Evolutionary conservation across 2,113 vertebrate genomes (phyloP), one percentile per base, ranked within the genome.

Genomic region (Prolemur simus): DNA sequence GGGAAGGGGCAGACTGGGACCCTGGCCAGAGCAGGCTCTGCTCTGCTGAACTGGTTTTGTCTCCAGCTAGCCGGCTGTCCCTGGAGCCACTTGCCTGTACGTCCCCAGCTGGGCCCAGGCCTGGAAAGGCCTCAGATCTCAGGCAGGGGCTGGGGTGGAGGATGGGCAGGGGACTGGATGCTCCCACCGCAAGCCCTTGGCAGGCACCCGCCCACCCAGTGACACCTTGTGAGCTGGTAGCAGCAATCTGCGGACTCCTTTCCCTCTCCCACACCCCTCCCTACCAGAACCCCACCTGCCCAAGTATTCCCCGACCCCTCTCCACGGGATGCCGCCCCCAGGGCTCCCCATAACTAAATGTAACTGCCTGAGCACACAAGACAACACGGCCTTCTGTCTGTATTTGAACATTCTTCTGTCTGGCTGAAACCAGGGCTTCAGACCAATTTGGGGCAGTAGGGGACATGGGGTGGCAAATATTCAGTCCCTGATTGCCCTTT

Each of bases 41-140:
- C 89, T 87, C 69, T 94, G 95, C 69, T 68, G 34, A 96, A 97
- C 95, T 95, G 94, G 95, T 96, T 97, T 93, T 80, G 83, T 94
- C 83, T 87, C 56, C 77, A 23, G 54, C 37, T 89, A 66, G 32
- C 21, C 23, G 1, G 29, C 49, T 54, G 80, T 91, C 80, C 86
- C 84, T 92, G 27, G 60, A 78, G 76, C 58, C 84, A 88, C 77
- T 64, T 54, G 64, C 29, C 68, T 58, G 25, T 6, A 29, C 2
- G 21, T 58, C 85, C 69, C 49, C 66, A 80, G 58, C 52, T 52
- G 25, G 47, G 45, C 63, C 56, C 18, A 32, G 52, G 39, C 34
- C 49, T 63, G 89, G 11, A 49, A 66, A 56, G 15, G 84, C 71
- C 88, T 87, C 29, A 1, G 60, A n/a, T 56, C 87, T 66, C 69